A percentile compares a stretch with the other conserved stretches of the same genome.
Evolutionary conservation across 2,113 vertebrate species (phyloP).

Genomic region (Sphaerodactylus townsendi): DNA sequence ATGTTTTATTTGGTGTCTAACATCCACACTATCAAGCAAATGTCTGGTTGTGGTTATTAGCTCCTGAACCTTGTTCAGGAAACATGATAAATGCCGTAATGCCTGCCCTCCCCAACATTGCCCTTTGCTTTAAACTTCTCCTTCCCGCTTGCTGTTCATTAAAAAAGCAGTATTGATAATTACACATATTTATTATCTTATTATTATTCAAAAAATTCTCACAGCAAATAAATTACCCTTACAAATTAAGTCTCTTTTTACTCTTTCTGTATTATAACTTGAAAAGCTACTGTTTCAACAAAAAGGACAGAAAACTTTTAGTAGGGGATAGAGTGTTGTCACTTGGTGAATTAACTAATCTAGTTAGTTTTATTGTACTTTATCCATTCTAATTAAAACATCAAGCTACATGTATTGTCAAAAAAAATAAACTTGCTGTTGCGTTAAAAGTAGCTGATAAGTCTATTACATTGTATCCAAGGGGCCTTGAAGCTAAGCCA

Average conservation of each 20-base stretch:
- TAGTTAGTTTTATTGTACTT: background rate
- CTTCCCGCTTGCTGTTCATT: background rate
- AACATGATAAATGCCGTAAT: background rate
- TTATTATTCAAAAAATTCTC: conserved; percentile 15
- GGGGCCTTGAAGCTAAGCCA: background rate
- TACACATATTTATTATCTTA: background rate
- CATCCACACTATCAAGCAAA: background rate
- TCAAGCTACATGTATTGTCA: background rate
- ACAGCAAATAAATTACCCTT: conserved; percentile 20
- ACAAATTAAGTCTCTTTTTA: conserved; percentile 3
- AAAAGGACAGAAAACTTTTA: background rate
- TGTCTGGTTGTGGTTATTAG: conserved; percentile 13
- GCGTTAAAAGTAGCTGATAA: background rate
- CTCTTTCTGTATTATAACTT: conserved; percentile 14
- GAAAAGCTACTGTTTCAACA: background rate
- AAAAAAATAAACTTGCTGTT: background rate
- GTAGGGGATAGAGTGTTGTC: background rate
- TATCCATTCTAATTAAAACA: background rate
- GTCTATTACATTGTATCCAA: background rate
- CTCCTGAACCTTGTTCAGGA: conserved; percentile 29
- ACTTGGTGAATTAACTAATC: background rate
- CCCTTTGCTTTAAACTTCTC: conserved; percentile 22
- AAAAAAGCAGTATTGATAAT: conserved; percentile 12
- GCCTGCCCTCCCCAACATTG: background rate
- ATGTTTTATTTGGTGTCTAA: conserved; percentile 4